Base-by-base conservation (phyloP, 2,888 invertebrate species). In the Chaitophorus viminalis region DNA sequence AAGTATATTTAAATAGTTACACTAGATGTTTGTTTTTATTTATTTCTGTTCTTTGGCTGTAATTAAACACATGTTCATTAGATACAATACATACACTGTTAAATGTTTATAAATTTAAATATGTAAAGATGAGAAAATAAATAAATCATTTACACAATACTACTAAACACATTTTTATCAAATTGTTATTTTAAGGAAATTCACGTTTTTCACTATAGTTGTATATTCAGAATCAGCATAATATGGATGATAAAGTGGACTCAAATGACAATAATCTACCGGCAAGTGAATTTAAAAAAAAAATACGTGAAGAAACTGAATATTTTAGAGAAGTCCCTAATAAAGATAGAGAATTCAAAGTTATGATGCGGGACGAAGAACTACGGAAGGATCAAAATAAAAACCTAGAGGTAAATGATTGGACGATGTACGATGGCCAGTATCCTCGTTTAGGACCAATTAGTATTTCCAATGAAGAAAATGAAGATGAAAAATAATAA, bases 371-470 rank as follows among this genome's bases (percentile, higher is more conserved):
- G 36, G 25, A 60, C 36, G 79, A 87, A 4, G 86, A 87, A n/a
- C 14, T 72, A 25, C 29, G 29, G 9, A 79, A 87, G 39, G 79
- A 87, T 18, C 60, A 87, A 29, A 72, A 79, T 21, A 81, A 79
- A 74, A 74, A 74, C 17, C 29, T 79, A n/a, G 79, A 86, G 29
- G 54, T 60, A 3, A 36, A 36, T 29, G 79, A 74, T 60, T 87
- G 86, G 86, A 60, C 86, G 11, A 74, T 87, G 72, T 79, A 87
- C 18, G 86, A 87, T 60, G 79, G 52, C 31, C 86, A 87, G 25
- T 87, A 87, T 87, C 86, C 86, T 79, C 79, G 86, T n/a, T 31
- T 87, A 21, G 86, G 86, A 54, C 86, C 86, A 25, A 60, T 74
- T 8, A 74, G 78, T 21, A 78, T 86, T 39, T 29, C n/a, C 39